Base-by-base conservation (phyloP, 2,888 invertebrate species). In the Serrognathus titanus region DNA sequence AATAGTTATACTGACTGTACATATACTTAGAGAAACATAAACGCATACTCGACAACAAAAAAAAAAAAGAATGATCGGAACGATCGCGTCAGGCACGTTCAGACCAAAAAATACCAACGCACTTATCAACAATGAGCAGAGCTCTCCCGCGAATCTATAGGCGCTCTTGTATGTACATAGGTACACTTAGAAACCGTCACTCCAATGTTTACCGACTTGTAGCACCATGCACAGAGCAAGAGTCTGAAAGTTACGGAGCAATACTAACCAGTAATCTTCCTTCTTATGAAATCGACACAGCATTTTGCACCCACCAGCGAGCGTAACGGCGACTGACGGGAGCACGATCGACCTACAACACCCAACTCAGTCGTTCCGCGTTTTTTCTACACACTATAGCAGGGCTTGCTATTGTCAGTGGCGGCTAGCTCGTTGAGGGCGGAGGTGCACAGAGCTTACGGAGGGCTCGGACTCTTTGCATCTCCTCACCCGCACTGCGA, bases 141-240 rank as follows among this genome's bases (percentile, higher is more conserved):
- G 55, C 55, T 55, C 55, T 55, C 55, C 24, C 55, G 45, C 49
- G 31, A 51, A 51, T 39, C n/a, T 20, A 37, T 9, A 52, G 55
- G 52, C 58, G 69, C 70, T 66, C 66, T 67, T 66, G 66, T 31
- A 31, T 69, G 68, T 69, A 69, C 60, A 69, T 68, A 68, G 59
- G 55, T 61, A 67, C 62, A 63, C 65, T 63, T 64, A 65, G 64
- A 62, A 61, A 71, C 68, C 70, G 68, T 70, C 70, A 64, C 70
- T 71, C 68, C 69, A 70, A 68, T 71, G 67, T 71, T 71, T 69
- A 69, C 71, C 69, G 69, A 72, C 68, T 71, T 71, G 68, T 70
- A 69, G 72, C 74, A 75, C 75, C 69, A 59, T 71, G 74, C 74
- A 75, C 74, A 70, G 71, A 70, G 70, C 71, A 73, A 72, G 71